phyloP scores from a whole-genome alignment of 2,113 vertebrate species.

The Pionites leucogaster region DNA sequence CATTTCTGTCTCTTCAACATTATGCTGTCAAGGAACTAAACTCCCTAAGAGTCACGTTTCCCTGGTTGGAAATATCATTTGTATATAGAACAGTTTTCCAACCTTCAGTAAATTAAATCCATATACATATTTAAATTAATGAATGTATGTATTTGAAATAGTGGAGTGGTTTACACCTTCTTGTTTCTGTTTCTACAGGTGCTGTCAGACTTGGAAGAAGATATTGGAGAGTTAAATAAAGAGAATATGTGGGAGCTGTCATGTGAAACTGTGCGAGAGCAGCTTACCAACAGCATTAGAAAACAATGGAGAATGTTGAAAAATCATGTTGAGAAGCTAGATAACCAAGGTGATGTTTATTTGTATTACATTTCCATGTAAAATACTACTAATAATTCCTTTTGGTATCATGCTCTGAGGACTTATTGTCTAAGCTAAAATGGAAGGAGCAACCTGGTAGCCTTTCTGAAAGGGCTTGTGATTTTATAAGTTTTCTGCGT shows the following conservation, averaged over 20 bases:
- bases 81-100: background rate
- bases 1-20: background rate
- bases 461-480: background rate
- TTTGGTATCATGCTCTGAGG: background rate
- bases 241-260: conserved; percentile 88
- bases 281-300: conserved; percentile 95
- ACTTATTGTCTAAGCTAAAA: background rate
- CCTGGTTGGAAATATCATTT: background rate
- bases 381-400: background rate
- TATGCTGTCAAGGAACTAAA: background rate
- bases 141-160: fast-evolving
- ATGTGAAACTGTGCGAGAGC: conserved; percentile 90
- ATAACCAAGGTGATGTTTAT: conserved; percentile 84
- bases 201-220: conserved; percentile 86
- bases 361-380: background rate
- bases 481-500: background rate
- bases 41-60: background rate
- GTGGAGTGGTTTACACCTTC: background rate
- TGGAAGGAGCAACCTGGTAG: background rate
- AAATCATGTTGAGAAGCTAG: conserved; percentile 91
- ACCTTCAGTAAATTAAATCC: background rate
- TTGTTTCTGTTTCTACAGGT: conserved; percentile 65
- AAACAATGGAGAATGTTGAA: conserved; percentile 96
- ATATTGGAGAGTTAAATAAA: conserved; percentile 79
- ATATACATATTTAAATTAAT: background rate